Conservation (phyloP, 2,888 invertebrate genomes). For the Hypomecis punctinalis region DNA sequence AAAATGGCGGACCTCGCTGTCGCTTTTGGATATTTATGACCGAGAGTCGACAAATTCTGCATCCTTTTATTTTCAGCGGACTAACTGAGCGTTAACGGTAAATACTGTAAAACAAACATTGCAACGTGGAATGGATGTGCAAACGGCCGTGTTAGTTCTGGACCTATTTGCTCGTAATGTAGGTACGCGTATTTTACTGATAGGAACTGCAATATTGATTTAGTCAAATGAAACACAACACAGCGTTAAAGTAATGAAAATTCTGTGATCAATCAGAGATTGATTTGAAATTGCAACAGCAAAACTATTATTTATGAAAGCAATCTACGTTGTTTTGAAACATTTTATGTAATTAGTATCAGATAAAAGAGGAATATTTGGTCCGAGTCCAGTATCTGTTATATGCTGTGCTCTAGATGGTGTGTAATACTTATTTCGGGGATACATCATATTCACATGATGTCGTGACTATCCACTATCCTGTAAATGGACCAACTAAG, state of each 20-base stretch:
- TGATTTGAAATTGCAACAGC: neutral
- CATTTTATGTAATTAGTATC: no score
- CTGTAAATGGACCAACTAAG: no score
- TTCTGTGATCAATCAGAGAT: neutral
- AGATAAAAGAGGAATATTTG: no score
- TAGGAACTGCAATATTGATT: slow-evolving; percentile 7
- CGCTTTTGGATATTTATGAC: slow-evolving; percentile 78
- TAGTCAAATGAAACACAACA: slow-evolving; percentile 4
- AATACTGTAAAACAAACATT: slow-evolving; percentile 66
- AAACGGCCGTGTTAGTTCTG: slow-evolving; percentile 25
- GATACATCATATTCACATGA: no score
- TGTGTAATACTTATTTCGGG: no score
- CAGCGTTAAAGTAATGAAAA: slow-evolving; percentile 1
- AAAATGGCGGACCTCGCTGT: slow-evolving; percentile 80
- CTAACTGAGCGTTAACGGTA: slow-evolving; percentile 70
- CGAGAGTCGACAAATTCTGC: slow-evolving; percentile 75
- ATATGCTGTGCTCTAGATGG: no score
- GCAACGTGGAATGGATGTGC: slow-evolving; percentile 45
- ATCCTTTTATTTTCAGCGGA: slow-evolving; percentile 75
- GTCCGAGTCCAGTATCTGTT: no score
- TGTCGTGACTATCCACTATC: no score
- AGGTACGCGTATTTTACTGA: slow-evolving; percentile 35
- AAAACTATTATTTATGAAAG: no score
- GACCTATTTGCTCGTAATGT: slow-evolving; percentile 40
- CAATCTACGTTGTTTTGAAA: no score